A percentile compares a stretch with the other conserved stretches of the same genome.
Evolutionary conservation across 2,113 vertebrate genomes (phyloP).

Genomic region (Rissa tridactyla): DNA sequence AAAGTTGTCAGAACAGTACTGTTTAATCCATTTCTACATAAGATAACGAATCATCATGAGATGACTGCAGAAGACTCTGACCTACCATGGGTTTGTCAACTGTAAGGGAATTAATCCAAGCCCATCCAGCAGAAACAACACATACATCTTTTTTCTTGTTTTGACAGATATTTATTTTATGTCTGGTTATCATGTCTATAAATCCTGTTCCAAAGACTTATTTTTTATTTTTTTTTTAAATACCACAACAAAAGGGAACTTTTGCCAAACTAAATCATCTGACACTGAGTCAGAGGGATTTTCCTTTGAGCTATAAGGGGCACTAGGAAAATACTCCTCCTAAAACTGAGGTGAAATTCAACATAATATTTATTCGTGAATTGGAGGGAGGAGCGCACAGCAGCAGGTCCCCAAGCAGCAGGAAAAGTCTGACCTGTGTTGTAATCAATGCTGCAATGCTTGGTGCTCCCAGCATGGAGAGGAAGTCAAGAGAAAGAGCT

Average conservation of each 20-base stretch:
- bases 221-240: neutral
- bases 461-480: neutral
- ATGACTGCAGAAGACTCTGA: neutral
- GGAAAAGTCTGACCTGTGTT: neutral
- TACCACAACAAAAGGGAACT: neutral
- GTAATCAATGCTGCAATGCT: neutral
- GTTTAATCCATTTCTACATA: neutral
- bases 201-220: neutral
- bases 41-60: neutral
- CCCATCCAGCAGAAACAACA: neutral
- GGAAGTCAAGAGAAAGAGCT: neutral
- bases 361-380: neutral
- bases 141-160: neutral
- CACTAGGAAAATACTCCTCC: neutral
- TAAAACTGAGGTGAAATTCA: neutral
- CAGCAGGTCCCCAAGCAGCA: neutral
- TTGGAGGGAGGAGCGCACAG: neutral
- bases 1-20: neutral
- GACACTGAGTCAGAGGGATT: neutral
- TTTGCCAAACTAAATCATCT: neutral
- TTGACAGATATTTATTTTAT: neutral
- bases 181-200: neutral
- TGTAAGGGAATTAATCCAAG: neutral
- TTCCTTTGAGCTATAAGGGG: neutral
- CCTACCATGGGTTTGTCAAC: neutral